Base-by-base conservation (phyloP, 92 coral and sea anemone species). In the Heliopora coerulea region DNA sequence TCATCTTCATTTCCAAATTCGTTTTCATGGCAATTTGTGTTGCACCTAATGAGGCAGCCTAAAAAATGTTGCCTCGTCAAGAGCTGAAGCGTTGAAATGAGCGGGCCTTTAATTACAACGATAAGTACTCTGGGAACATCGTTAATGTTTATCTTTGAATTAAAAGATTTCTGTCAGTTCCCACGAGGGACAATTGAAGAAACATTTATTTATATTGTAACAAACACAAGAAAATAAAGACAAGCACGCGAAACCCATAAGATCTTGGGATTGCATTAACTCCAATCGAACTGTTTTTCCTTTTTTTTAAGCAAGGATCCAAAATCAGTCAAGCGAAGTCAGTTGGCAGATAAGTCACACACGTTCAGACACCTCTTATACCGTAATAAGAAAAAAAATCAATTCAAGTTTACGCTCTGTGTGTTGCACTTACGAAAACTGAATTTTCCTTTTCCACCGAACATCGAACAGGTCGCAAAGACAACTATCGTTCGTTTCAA, bases 141-240 rank as follows among this genome's bases (percentile, higher is more conserved):
- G 41, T 59, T 25, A 46, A 44, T 48, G 35, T 44, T 49, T 20
- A 67, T 23, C n/a, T 67, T 27, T 49, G 15, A 24, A 67, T 67
- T 17, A 13, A 37, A 23, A 23, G 33, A 7, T 24, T 7, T 46
- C 58, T 46, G 74, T 49, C 13, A 1, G 20, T 67, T 67, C 74
- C 59, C 74, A 67, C 74, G 74, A 15, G 3, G 15, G 7, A 46
- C 3, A 46, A 46, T 46, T 6, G n/a, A 8, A 10, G 52, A 46
- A 46, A 8, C 2, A 8, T 46, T 46, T 46, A 15, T 8, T 46
- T 2, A 15, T 8, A 6, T 15, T 46, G 15, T n/a, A 46, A 37
- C 42, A 37, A 46, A 46, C 52, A 46, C 14, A 46, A n/a, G n/a
- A n/a, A 2, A 46, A 10, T 46, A n/a, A 46, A 6, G 7, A 46